phyloP scores from a whole-genome alignment of 2,113 vertebrate species.

The Macrotus californicus region DNA sequence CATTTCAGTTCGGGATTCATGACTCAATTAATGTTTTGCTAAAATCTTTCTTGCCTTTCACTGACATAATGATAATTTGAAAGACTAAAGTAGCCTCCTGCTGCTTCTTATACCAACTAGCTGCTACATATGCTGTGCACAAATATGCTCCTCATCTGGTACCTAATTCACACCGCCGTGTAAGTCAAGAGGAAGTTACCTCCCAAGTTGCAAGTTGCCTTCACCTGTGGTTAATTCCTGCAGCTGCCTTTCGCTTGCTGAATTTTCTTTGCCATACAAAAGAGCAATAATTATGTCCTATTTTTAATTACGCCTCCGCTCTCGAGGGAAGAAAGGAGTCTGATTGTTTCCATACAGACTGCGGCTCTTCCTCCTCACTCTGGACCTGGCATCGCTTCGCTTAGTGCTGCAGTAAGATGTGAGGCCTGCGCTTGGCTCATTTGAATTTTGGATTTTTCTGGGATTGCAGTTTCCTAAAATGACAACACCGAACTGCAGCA shows the following conservation, averaged over 20 bases:
- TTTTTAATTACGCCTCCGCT: slow-evolving; percentile 48
- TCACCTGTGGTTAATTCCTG: slow-evolving; percentile 52
- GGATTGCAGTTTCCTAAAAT: not conserved
- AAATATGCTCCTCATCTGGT: not conserved
- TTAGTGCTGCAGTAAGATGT: not conserved
- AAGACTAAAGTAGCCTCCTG: slow-evolving; percentile 27
- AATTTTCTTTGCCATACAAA: slow-evolving; percentile 46
- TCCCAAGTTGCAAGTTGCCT: slow-evolving; percentile 48
- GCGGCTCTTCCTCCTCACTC: not conserved
- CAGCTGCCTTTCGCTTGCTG: slow-evolving; percentile 50
- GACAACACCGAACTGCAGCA: slow-evolving; percentile 13
- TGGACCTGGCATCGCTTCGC: slow-evolving; percentile 6
- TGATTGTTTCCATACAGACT: slow-evolving; percentile 27
- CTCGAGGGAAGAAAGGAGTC: slow-evolving; percentile 36
- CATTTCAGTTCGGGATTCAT: not conserved
- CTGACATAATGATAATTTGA: not conserved
- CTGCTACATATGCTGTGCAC: not conserved
- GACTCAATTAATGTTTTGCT: not conserved
- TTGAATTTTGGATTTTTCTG: slow-evolving; percentile 10
- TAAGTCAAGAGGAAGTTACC: not conserved
- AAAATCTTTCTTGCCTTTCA: slow-evolving; percentile 21
- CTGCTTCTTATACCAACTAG: not conserved
- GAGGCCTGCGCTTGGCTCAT: slow-evolving; percentile 2
- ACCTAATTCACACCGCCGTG: not conserved
- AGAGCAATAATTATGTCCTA: slow-evolving; percentile 30